These are phyloP conservation scores for Synanthedon vespiformis DNA, from an alignment of 2,888 invertebrate genomes.

Conservation along the genomic window DNA sequence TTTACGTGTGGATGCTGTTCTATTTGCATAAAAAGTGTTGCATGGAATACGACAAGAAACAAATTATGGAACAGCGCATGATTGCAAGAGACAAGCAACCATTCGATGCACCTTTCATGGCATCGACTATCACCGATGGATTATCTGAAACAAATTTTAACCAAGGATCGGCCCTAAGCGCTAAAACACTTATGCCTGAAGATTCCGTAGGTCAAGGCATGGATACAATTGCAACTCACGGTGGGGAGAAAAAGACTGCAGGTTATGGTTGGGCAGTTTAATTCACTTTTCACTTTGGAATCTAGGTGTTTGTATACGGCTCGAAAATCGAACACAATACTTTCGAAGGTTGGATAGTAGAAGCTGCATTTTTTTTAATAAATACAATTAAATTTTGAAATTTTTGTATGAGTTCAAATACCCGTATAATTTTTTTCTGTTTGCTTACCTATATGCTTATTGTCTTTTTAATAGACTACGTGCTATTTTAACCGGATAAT, in stretches of 20 bases:
- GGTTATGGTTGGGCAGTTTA: not conserved
- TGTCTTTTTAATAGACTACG: too few relatives aligned
- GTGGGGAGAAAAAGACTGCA: not conserved
- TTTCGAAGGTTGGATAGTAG: too few relatives aligned
- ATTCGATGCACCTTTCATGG: not conserved
- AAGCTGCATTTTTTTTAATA: too few relatives aligned
- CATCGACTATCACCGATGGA: not conserved
- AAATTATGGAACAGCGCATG: not conserved
- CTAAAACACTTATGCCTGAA: not conserved
- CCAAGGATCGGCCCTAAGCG: not conserved
- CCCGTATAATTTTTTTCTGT: too few relatives aligned
- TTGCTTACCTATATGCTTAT: too few relatives aligned
- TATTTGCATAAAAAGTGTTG: not conserved
- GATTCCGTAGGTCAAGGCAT: not conserved
- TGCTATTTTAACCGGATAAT: too few relatives aligned
- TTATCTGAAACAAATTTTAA: not conserved
- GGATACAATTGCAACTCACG: not conserved
- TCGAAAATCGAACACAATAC: too few relatives aligned
- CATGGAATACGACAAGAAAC: not conserved
- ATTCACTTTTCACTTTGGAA: not conserved
- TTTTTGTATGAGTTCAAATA: too few relatives aligned
- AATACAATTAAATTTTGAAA: too few relatives aligned
- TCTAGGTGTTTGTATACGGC: too few relatives aligned
- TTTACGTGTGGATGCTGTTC: not conserved
- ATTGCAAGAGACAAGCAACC: not conserved